Evolutionary conservation across 2,113 vertebrate species (phyloP), one percentile per base, ranked within the genome.

Genomic region (Nyctereutes procyonoides): DNA sequence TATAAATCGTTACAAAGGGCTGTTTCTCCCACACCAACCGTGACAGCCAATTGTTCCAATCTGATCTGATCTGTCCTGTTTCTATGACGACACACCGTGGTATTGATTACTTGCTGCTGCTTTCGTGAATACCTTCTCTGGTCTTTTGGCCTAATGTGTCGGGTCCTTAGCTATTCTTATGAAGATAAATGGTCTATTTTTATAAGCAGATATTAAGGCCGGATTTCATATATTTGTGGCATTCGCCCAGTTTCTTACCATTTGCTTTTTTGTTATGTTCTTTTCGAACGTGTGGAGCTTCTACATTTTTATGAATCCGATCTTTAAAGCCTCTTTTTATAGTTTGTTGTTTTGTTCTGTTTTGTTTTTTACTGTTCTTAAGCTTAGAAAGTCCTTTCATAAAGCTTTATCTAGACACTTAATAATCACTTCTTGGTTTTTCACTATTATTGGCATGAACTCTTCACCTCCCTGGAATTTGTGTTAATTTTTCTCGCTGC

Each of bases 401-500:
- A 95, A 92, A 79, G 20, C 20, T 90, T 74, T 93, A 30, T 76
- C 58, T 63, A 94, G 73, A 73, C 1, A 67, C 48, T 83, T 87
- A 58, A 62, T 77, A 87, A 84, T 65, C 56, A 71, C 63, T 81
- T 90, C 30, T 87, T 87, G 38, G 5, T 56, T 58, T 95, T 79
- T 77, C 48, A 8, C 53, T 65, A 30, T 74, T 89, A 24, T 77
- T 92, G 26, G 32, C 26, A 56, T 88, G 83, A 95, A 93, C 24
- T 86, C 35, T 55, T 93, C 88, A 83, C 53, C 4, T 24, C 28
- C 90, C 74, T 95, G 32, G 26, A 81, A 81, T 97, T 76, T 95
- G 15, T 85, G 55, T 83, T 82, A 48, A n/a, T 86, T 94, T 95
- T 38, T 91, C 71, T 80, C 88, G 32, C 32, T 88, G 24, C 17